phyloP scores from a whole-genome alignment of 2,797 vertebrate genomes.

The Sus cebifrons region DNA sequence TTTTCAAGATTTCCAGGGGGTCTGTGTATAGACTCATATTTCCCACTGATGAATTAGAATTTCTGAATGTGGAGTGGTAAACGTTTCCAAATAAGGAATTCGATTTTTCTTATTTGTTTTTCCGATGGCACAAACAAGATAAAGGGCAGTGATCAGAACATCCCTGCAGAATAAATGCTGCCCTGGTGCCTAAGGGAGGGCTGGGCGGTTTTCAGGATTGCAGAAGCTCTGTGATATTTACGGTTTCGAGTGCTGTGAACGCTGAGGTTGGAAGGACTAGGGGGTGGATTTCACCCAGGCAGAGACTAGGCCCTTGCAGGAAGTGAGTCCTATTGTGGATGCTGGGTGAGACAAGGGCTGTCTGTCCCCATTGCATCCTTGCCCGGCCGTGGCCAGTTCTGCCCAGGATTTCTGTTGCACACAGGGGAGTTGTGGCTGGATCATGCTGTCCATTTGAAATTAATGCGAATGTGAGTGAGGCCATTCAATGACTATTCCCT shows the following conservation, averaged over 20 bases:
- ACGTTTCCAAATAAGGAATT: slow-evolving; percentile 26
- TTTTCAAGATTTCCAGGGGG: slow-evolving; percentile 5
- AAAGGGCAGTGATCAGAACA: background rate
- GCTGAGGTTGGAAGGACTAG: background rate
- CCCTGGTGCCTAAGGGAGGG: background rate
- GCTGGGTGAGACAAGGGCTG: background rate
- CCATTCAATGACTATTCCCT: slow-evolving; percentile 50
- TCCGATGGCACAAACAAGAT: background rate
- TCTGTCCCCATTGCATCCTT: accelerated
- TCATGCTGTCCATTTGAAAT: slow-evolving; percentile 41
- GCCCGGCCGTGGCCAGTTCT: background rate
- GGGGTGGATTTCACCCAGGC: background rate
- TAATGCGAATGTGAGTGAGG: slow-evolving; percentile 55
- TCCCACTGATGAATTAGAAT: background rate
- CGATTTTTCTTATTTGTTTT: background rate
- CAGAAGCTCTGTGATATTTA: background rate
- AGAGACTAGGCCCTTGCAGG: background rate
- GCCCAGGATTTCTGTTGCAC: background rate
- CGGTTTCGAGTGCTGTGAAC: background rate
- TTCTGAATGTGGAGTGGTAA: background rate
- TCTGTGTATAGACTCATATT: background rate
- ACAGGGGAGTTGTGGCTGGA: background rate
- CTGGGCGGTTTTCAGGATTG: background rate
- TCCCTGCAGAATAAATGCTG: background rate
- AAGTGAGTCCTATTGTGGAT: background rate